These are phyloP conservation scores for Emydura subglobosa DNA, from an alignment of 2,113 vertebrate species.

Conservation along the genomic window DNA sequence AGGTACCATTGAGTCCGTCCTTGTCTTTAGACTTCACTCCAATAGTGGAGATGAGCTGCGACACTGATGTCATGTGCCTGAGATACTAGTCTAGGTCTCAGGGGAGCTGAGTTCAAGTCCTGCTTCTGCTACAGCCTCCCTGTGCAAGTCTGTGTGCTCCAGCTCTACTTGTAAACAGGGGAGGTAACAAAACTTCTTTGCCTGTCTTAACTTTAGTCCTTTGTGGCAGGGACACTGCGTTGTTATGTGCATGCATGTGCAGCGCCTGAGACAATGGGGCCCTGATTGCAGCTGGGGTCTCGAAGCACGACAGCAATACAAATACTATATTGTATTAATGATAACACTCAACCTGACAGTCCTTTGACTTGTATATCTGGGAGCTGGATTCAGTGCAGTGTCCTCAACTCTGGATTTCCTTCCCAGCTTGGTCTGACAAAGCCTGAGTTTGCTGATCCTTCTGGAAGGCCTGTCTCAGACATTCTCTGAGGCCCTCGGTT, in stretches of 20 bases:
- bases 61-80: background rate
- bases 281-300: background rate
- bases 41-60: background rate
- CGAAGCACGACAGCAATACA: background rate
- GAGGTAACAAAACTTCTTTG: fast-evolving
- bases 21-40: background rate
- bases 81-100: background rate
- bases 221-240: background rate
- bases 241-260: background rate
- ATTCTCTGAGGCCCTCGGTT: background rate
- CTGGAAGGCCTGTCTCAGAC: background rate
- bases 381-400: background rate
- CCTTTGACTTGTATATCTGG: background rate
- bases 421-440: background rate
- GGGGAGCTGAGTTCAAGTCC: background rate
- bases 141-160: background rate
- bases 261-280: fast-evolving
- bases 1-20: background rate
- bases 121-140: background rate
- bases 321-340: background rate
- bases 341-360: background rate
- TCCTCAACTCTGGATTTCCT: background rate
- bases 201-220: background rate
- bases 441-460: background rate
- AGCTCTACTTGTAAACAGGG: background rate